phyloP scores from a whole-genome alignment of 1,140 invertebrate genomes.

The Drosophila kurseongensis region DNA sequence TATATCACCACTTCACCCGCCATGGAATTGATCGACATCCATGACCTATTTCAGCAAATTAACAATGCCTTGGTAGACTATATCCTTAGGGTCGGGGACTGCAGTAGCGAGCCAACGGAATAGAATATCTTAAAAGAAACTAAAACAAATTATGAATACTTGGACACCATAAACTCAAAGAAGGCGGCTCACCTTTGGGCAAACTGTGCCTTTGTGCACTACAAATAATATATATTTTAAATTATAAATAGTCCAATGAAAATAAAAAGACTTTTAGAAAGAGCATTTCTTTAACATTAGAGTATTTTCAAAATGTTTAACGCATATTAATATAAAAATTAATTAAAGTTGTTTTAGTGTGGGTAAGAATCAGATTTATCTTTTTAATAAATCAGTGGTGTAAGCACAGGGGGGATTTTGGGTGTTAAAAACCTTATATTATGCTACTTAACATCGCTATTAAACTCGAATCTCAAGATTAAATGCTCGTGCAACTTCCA shows the following conservation, averaged over 20 bases:
- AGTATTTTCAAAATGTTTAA: too few relatives aligned
- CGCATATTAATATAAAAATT: too few relatives aligned
- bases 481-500: neutral
- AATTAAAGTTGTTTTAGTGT: too few relatives aligned
- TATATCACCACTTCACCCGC: conserved; percentile 35
- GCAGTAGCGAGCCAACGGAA: neutral
- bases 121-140: neutral
- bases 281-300: too few relatives aligned
- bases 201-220: neutral
- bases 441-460: neutral
- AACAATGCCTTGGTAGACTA: conserved; percentile 48
- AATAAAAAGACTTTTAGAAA: neutral
- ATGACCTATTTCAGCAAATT: conserved; percentile 12
- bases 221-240: neutral
- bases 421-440: too few relatives aligned
- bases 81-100: conserved; percentile 22
- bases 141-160: neutral
- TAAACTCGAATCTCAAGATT: neutral
- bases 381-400: too few relatives aligned
- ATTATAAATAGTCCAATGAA: neutral
- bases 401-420: too few relatives aligned
- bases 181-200: neutral
- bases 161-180: neutral
- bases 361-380: too few relatives aligned
- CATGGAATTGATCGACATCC: conserved; percentile 48